Evolutionary conservation across 2,113 vertebrate genomes (phyloP).

Genomic region (Emydura subglobosa): DNA sequence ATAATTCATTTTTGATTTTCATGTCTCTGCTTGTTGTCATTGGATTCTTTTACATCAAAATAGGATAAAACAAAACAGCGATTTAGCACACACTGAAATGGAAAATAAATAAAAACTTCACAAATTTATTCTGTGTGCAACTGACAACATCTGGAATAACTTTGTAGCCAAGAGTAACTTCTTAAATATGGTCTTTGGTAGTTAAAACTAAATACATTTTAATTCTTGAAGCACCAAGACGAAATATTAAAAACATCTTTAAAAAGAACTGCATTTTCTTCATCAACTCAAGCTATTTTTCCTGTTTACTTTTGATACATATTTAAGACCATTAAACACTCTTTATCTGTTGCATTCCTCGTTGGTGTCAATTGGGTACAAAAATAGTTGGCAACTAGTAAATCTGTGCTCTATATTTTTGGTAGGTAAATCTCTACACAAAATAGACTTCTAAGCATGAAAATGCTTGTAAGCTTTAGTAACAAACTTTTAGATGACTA

Average conservation of each 20-base stretch:
- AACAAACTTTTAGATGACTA: not conserved
- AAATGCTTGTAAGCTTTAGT: not conserved
- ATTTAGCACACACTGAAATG: conserved; percentile 52
- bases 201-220: conserved; percentile 35
- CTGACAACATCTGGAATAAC: conserved; percentile 50
- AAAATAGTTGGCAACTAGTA: not conserved
- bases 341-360: not conserved
- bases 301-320: not conserved
- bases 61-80: conserved; percentile 41
- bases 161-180: conserved; percentile 40
- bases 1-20: conserved; percentile 23
- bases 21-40: conserved; percentile 20
- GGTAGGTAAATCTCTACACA: not conserved
- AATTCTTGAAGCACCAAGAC: conserved; percentile 42
- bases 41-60: conserved; percentile 41
- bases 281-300: not conserved
- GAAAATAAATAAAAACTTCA: conserved; percentile 48
- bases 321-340: not conserved
- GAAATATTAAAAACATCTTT: conserved; percentile 24
- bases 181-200: conserved; percentile 31
- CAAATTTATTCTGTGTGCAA: conserved; percentile 40
- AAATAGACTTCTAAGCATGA: not conserved
- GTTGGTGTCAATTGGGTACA: not conserved
- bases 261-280: conserved; percentile 18
- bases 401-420: not conserved